phyloP scores from a whole-genome alignment of 2,888 invertebrate genomes.

The Harpalus rufipes region DNA sequence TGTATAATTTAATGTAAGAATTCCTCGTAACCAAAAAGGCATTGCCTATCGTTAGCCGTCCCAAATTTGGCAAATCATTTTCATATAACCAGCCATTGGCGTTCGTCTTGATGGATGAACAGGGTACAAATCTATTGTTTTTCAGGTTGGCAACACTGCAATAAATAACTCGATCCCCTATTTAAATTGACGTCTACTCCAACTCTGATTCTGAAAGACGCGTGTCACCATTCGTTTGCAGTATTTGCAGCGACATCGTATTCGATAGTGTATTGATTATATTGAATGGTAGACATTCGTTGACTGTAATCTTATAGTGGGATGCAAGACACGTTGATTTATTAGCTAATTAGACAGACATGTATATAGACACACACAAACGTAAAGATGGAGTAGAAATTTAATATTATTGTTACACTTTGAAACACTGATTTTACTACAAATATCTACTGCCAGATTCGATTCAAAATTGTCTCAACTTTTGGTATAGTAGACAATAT shows the following conservation, averaged over 20 bases:
- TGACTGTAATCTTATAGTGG: conserved; percentile 71
- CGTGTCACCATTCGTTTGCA: conserved; percentile 67
- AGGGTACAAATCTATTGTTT: conserved; percentile 76
- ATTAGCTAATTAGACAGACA: conserved; percentile 77
- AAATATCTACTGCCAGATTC: background rate
- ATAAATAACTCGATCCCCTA: conserved; percentile 75
- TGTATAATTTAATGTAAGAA: background rate
- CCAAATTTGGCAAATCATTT: conserved; percentile 67
- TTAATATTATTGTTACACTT: conserved; percentile 51
- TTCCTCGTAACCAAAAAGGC: background rate
- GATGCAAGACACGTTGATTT: conserved; percentile 74
- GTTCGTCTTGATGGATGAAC: conserved; percentile 73
- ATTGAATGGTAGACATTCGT: background rate
- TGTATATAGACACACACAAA: conserved; percentile 76
- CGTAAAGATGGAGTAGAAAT: conserved; percentile 23
- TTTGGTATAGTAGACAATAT: too few species aligned
- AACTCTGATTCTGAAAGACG: conserved; percentile 68
- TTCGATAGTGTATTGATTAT: conserved; percentile 33
- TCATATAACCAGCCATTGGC: conserved; percentile 69
- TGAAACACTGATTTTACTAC: background rate
- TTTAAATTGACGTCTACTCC: conserved; percentile 74
- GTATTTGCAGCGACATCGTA: background rate
- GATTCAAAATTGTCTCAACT: background rate
- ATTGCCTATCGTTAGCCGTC: background rate
- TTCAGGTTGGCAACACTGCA: conserved; percentile 73